Evolutionary conservation across 2,797 vertebrate genomes (phyloP).

Genomic region (Champsocephalus esox): DNA sequence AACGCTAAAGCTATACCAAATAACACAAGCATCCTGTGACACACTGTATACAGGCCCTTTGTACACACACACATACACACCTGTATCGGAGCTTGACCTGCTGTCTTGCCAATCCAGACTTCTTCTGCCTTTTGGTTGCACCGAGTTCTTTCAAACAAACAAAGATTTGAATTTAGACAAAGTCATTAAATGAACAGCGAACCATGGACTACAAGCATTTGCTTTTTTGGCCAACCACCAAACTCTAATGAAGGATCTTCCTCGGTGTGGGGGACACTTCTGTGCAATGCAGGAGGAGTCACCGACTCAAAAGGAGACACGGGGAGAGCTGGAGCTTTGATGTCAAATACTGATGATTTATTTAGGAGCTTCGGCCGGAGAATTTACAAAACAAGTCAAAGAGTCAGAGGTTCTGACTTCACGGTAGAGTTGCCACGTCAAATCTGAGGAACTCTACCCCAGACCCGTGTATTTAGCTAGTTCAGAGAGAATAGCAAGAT

Average conservation of each 20-base stretch:
- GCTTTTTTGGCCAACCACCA: background rate
- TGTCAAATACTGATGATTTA: too few species aligned
- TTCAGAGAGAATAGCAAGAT: too few species aligned
- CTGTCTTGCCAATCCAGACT: constrained; percentile 74
- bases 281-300: too few species aligned
- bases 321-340: too few species aligned
- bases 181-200: background rate
- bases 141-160: constrained; percentile 67
- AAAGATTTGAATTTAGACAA: background rate
- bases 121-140: constrained; percentile 54
- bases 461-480: too few species aligned
- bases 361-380: too few species aligned
- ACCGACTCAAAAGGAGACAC: too few species aligned
- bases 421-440: too few species aligned
- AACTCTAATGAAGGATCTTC: background rate
- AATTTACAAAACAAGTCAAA: too few species aligned
- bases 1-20: background rate
- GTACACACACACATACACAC: constrained; percentile 53
- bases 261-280: too few species aligned
- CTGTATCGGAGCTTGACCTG: constrained; percentile 65
- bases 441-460: too few species aligned
- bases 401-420: too few species aligned
- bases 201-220: background rate
- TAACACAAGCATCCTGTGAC: background rate
- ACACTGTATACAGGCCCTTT: background rate